Conservation (phyloP, 37 sponge, comb jelly and placozoan genomes). For the Theonella swinhoei region DNA sequence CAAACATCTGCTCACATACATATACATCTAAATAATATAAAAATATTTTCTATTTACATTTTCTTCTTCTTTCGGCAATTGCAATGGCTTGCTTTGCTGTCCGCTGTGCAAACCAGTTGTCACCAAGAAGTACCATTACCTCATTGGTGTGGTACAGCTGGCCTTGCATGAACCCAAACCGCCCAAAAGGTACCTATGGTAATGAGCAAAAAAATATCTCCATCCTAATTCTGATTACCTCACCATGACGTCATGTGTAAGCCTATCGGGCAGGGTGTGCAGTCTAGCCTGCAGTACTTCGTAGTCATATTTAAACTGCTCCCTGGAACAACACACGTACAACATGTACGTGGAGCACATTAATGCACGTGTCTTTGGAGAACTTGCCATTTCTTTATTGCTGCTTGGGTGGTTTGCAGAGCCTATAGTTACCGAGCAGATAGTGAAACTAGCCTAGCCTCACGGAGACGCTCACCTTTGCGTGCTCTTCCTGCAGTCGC, state of each 20-base stretch:
- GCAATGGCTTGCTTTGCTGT: slow-evolving; percentile 75
- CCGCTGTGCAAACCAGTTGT: slow-evolving; percentile 92
- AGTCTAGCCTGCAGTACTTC: slow-evolving; percentile 64
- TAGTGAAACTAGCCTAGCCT: background rate
- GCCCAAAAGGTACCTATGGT: slow-evolving; percentile 85
- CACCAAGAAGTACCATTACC: slow-evolving; percentile 85
- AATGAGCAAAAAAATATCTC: too few species aligned
- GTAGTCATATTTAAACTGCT: slow-evolving; percentile 79
- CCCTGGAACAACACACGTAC: too few species aligned
- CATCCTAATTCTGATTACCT: background rate
- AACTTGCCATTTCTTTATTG: slow-evolving; percentile 43
- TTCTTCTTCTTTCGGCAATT: slow-evolving; percentile 70
- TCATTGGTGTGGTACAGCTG: slow-evolving; percentile 91
- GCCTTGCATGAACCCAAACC: slow-evolving; percentile 85
- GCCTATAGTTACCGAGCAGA: slow-evolving; percentile 9
- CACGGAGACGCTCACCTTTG: slow-evolving; percentile 23
- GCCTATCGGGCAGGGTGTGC: slow-evolving; percentile 61
- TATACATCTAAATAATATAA: slow-evolving; percentile 16
- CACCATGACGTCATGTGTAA: slow-evolving; percentile 88
- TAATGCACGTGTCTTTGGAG: background rate
- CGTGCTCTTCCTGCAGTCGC: slow-evolving; percentile 66
- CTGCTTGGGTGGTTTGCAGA: slow-evolving; percentile 6
- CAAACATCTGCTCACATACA: slow-evolving; percentile 53
- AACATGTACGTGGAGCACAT: too few species aligned
- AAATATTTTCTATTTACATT: slow-evolving; percentile 33